A percentile compares a stretch with the other conserved stretches of the same genome.
Evolutionary conservation across 2,888 invertebrate species (phyloP).

Genomic region (Tetranychus truncatus): DNA sequence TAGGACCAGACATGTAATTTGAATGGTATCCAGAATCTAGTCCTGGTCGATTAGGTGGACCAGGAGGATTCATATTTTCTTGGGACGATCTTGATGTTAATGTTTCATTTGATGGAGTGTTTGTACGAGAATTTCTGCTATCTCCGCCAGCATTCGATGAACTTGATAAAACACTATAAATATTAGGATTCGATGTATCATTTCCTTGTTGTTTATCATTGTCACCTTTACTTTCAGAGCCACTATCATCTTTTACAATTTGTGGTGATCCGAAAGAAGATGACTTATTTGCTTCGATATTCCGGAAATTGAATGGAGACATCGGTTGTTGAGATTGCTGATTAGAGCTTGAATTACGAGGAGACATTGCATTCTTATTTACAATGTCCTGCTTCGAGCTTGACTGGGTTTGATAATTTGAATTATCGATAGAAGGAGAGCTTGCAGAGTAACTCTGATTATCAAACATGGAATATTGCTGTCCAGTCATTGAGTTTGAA

Average conservation of each 20-base stretch:
- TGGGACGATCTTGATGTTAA: background rate
- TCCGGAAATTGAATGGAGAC: constrained; percentile 8
- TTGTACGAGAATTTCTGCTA: background rate
- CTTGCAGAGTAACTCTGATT: background rate
- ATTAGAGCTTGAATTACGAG: background rate
- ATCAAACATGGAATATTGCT: constrained; percentile 5
- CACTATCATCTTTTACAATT: background rate
- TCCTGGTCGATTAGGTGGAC: background rate
- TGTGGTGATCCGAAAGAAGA: constrained; percentile 6
- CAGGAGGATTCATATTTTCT: background rate
- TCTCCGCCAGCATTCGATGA: background rate
- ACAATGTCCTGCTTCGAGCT: background rate
- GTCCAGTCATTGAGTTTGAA: background rate
- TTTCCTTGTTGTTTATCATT: background rate
- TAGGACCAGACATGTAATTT: constrained; percentile 2
- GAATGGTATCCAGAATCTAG: background rate
- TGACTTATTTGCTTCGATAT: background rate
- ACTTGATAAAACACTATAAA: constrained; percentile 4
- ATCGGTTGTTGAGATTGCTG: constrained; percentile 17
- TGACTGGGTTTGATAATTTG: background rate
- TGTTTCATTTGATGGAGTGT: background rate
- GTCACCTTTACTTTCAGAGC: background rate
- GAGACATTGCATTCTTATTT: background rate
- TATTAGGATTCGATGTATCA: background rate
- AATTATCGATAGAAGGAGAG: background rate